phyloP scores from a whole-genome alignment of 2,797 vertebrate genomes.

The Pempheris klunzingeri region DNA sequence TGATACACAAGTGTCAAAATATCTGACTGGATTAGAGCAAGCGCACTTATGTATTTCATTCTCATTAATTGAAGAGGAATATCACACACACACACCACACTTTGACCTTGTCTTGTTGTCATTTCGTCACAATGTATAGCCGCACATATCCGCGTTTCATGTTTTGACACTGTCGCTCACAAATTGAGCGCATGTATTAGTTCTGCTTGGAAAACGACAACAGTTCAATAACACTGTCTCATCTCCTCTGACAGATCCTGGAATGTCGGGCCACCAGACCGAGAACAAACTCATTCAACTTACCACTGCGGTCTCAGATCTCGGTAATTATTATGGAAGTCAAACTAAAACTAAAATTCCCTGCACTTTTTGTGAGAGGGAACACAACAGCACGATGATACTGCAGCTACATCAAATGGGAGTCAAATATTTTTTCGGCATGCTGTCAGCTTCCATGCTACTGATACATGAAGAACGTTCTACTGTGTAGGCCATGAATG shows the following conservation, averaged over 20 bases:
- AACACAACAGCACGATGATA: not conserved
- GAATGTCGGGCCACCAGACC: not conserved
- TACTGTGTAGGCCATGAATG: not conserved
- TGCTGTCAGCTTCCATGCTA: not conserved
- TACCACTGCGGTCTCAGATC: not conserved
- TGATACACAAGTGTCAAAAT: constrained; percentile 5
- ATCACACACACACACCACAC: not conserved
- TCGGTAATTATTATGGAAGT: constrained; percentile 3
- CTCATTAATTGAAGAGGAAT: not conserved
- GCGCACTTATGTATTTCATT: not conserved
- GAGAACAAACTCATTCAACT: constrained; percentile 14
- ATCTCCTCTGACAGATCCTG: constrained; percentile 43
- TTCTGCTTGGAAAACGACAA: constrained; percentile 44
- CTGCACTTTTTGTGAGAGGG: not conserved
- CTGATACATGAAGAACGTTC: not conserved
- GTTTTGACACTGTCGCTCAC: constrained; percentile 25
- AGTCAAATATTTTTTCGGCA: not conserved
- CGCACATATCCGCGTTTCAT: not conserved
- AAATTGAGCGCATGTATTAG: constrained; percentile 40
- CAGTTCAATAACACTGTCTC: constrained; percentile 40
- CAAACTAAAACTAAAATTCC: not conserved
- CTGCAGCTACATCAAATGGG: not conserved
- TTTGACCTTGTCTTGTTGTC: not conserved
- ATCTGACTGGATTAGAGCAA: not conserved
- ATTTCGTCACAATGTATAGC: not conserved